Evolutionary conservation across 2,797 vertebrate species (phyloP), one percentile per base, ranked within the genome.

Genomic region (Gambelia wislizenii): DNA sequence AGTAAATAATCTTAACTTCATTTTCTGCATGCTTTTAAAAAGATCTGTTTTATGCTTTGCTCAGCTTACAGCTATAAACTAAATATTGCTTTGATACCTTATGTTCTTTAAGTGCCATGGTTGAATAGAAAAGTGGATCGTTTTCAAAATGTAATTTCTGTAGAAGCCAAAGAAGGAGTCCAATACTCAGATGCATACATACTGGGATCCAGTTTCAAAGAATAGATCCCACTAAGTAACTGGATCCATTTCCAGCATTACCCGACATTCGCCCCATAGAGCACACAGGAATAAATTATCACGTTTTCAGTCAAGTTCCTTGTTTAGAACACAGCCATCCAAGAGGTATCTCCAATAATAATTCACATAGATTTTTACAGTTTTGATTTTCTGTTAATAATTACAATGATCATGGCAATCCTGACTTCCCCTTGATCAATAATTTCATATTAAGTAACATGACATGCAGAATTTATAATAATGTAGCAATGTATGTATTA

Each of bases 401-500:
- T 64, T 54, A 7, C 8, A 42, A 30, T 49, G 27, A 61, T 47
- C 14, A 74, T 42, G 39, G 54, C 27, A 42, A 76, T 22, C 4
- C n/a, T 59, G n/a, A 7, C 14, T 78, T 86, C 39, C 10, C 54
- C 30, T 74, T 39, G 0, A 59, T 64, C 16, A 20, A 49, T 49
- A 39, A 78, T 10, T 52, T 79, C 47, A 27, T 72, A 8, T 74
- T 72, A 84, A 74, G 47, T 25, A 74, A n/a, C 6, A 52, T 30
- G 13, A 52, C 14, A 79, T 18, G n/a, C 44, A 78, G 42, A n/a
- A 75, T 74, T 84, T 22, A 9, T 22, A 87, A 87, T 22, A 36
- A 87, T 52, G 67, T 47, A 91, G 9, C 59, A 77, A 82, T 70
- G 74, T 42, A 30, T 54, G 14, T 85, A 61, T 80, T 42, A 64